Evolutionary conservation across 2,113 vertebrate genomes (phyloP).

Genomic region (Myiagra hebetior): DNA sequence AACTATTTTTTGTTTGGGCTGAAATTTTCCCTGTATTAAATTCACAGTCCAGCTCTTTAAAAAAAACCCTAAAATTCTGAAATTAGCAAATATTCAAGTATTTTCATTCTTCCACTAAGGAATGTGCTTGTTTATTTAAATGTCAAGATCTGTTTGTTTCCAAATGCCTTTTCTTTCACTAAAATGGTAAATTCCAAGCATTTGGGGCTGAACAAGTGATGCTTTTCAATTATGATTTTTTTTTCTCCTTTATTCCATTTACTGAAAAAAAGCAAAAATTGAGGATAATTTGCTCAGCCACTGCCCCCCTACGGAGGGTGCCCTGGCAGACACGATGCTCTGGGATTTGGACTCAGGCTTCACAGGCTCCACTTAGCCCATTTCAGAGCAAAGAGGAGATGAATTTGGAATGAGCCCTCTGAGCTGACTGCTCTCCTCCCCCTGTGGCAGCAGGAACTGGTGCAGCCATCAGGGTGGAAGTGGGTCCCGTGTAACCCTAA

Average conservation of each 20-base stretch:
- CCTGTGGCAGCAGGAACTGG: background rate
- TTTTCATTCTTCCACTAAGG: background rate
- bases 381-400: background rate
- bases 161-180: background rate
- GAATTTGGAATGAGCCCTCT: background rate
- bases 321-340: background rate
- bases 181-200: background rate
- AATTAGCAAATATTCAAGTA: background rate
- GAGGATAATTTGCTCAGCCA: background rate
- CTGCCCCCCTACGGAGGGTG: background rate
- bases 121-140: background rate
- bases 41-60: background rate
- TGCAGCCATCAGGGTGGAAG: background rate
- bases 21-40: background rate
- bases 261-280: background rate
- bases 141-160: background rate
- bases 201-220: background rate
- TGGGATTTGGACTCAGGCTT: background rate
- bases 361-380: background rate
- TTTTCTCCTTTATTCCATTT: background rate
- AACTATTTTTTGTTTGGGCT: background rate
- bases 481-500: conserved; percentile 7
- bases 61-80: background rate
- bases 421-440: conserved; percentile 3
- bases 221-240: background rate